A percentile compares a stretch with the other conserved stretches of the same genome.
These are phyloP conservation scores for Abscondita cerata DNA, from an alignment of 2,888 invertebrate species.

Conservation along the genomic window DNA sequence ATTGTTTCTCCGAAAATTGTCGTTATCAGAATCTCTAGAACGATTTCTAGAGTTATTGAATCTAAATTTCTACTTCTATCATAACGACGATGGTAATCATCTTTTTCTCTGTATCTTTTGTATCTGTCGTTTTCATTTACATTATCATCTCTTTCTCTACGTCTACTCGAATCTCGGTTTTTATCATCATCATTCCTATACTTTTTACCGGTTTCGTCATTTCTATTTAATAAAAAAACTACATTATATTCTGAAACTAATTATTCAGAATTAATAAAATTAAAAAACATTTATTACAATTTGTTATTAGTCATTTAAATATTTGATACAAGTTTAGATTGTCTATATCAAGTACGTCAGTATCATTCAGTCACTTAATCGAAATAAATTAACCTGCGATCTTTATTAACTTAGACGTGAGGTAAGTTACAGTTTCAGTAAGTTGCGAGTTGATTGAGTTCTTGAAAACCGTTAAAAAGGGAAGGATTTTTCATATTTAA, in stretches of 20 bases:
- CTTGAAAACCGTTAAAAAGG: too few species aligned
- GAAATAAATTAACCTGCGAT: too few species aligned
- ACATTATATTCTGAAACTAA: slow-evolving; percentile 7
- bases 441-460: too few species aligned
- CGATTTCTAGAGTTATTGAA: slow-evolving; percentile 15
- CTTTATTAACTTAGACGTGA: too few species aligned
- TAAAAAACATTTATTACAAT: not conserved
- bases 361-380: too few species aligned
- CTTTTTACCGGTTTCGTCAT: slow-evolving; percentile 1
- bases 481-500: too few species aligned
- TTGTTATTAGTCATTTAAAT: too few species aligned
- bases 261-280: slow-evolving; percentile 3
- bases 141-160: slow-evolving; percentile 17
- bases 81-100: slow-evolving; percentile 22
- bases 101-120: slow-evolving; percentile 28
- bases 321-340: too few species aligned
- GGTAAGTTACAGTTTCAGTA: too few species aligned
- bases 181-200: slow-evolving; percentile 8
- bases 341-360: too few species aligned
- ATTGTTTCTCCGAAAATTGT: slow-evolving; percentile 22
- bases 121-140: slow-evolving; percentile 22
- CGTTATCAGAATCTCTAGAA: slow-evolving; percentile 6
- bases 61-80: slow-evolving; percentile 18
- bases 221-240: slow-evolving; percentile 18
- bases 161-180: not conserved